phyloP scores from a whole-genome alignment of 2,113 vertebrate species.

The Callionymus lyra region DNA sequence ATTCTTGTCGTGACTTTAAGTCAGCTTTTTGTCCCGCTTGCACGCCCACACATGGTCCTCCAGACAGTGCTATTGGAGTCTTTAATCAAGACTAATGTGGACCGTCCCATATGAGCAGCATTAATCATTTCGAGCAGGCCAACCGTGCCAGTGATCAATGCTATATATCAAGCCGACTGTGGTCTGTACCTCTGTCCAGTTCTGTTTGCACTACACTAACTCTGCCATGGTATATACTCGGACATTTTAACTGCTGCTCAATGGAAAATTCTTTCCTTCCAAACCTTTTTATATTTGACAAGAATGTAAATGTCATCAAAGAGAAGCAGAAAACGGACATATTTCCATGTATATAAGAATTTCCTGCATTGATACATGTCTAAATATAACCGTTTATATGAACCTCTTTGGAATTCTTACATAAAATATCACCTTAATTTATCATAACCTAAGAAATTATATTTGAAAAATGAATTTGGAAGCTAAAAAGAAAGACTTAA shows the following conservation, averaged over 20 bases:
- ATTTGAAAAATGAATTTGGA: no score
- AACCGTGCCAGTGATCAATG: slow-evolving; percentile 45
- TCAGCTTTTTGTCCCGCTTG: background rate
- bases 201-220: slow-evolving; percentile 18
- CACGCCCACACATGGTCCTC: slow-evolving; percentile 3
- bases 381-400: no score
- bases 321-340: no score
- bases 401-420: no score
- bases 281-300: no score
- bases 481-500: no score
- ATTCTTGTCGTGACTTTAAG: background rate
- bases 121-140: slow-evolving; percentile 46
- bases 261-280: slow-evolving; percentile 2
- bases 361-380: no score
- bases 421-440: no score
- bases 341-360: no score
- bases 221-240: slow-evolving; percentile 18
- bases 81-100: slow-evolving; percentile 59
- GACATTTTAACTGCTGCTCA: slow-evolving; percentile 9
- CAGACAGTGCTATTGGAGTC: slow-evolving; percentile 40
- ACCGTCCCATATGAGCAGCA: slow-evolving; percentile 36
- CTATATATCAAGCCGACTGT: slow-evolving; percentile 34
- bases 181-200: slow-evolving; percentile 16
- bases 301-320: no score
- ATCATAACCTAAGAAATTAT: no score